These are phyloP conservation scores for Misgurnus anguillicaudatus DNA, from an alignment of 2,113 vertebrate species.

Conservation along the genomic window DNA sequence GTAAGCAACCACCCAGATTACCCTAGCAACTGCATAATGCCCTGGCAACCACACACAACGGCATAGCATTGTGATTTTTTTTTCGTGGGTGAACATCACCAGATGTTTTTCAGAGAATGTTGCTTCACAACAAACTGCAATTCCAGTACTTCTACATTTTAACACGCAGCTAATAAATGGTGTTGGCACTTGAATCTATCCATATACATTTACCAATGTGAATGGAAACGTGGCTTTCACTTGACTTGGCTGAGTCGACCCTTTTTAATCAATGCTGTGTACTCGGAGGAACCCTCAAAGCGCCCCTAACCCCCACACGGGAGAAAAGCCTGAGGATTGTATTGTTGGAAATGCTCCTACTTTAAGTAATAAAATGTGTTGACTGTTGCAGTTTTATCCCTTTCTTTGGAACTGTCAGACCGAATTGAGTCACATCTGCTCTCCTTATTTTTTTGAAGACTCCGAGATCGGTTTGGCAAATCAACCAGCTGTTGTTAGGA, in stretches of 20 bases:
- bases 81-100: too few species aligned
- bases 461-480: constrained; percentile 66
- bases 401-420: constrained; percentile 63
- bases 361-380: constrained; percentile 39
- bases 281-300: constrained; percentile 24
- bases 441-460: constrained; percentile 68
- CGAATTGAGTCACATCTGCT: constrained; percentile 73
- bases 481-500: constrained; percentile 67
- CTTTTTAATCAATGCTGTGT: constrained; percentile 42
- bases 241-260: constrained; percentile 33
- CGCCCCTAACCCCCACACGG: background rate
- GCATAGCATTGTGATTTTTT: too few species aligned
- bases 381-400: constrained; percentile 27
- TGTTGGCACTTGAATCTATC: constrained; percentile 12
- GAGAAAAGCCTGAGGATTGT: constrained; percentile 33
- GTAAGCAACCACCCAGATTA: too few species aligned
- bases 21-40: too few species aligned
- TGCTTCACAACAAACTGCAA: too few species aligned
- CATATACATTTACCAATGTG: constrained; percentile 30
- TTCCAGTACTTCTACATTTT: background rate
- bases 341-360: constrained; percentile 38
- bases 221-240: constrained; percentile 42
- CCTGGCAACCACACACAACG: too few species aligned
- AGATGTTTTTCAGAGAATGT: too few species aligned
- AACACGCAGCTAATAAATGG: constrained; percentile 14